Conservation (phyloP, 1,140 invertebrate species). For the Orius laevigatus region DNA sequence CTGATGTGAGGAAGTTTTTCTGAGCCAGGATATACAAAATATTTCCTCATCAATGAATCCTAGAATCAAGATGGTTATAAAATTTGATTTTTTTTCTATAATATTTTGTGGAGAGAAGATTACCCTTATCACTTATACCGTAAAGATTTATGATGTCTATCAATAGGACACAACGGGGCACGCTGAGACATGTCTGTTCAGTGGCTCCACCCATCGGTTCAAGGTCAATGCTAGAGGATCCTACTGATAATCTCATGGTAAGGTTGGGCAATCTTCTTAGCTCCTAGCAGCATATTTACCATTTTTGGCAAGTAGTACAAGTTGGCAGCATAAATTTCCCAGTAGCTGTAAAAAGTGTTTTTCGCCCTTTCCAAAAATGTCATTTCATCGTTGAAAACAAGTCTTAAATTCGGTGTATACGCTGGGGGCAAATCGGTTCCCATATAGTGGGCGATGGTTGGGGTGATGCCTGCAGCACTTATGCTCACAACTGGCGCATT, state of each 20-base stretch:
- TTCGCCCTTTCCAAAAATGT: constrained; percentile 33
- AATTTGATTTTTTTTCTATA: too few species aligned
- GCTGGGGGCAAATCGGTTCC: not conserved
- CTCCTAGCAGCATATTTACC: constrained; percentile 7
- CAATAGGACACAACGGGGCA: too few species aligned
- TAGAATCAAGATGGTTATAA: not conserved
- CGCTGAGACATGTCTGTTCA: too few species aligned
- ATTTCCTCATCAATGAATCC: constrained; percentile 8
- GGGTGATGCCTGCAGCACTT: not conserved
- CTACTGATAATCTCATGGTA: too few species aligned
- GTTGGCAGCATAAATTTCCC: not conserved
- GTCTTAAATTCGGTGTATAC: constrained; percentile 35
- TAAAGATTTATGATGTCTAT: too few species aligned
- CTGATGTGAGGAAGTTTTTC: constrained; percentile 18
- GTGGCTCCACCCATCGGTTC: too few species aligned
- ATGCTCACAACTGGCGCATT: constrained; percentile 21
- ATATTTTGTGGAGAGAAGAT: too few species aligned
- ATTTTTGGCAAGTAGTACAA: constrained; percentile 10
- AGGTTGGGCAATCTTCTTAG: too few species aligned
- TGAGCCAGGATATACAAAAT: constrained; percentile 3
- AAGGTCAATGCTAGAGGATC: too few species aligned
- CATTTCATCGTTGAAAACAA: constrained; percentile 32
- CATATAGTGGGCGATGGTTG: not conserved
- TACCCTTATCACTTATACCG: too few species aligned
- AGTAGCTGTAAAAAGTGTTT: constrained; percentile 25